Evolutionary conservation across 2,113 vertebrate species (phyloP).

Genomic region (Craseonycteris thonglongyai): DNA sequence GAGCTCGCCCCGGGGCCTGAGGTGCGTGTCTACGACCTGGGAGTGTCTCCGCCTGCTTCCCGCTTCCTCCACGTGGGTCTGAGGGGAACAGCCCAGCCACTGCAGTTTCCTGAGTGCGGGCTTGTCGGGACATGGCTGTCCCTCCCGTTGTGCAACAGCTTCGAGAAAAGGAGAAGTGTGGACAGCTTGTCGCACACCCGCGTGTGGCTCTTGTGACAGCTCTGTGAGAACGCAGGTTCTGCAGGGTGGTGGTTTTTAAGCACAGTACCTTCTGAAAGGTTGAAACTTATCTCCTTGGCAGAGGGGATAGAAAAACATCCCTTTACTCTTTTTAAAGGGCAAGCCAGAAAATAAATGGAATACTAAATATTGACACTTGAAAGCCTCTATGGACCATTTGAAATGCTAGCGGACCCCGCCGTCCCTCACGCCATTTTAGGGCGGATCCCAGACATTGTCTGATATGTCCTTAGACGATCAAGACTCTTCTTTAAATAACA

Average conservation of each 20-base stretch:
- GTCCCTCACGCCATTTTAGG: neutral
- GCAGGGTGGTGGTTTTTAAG: neutral
- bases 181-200: neutral
- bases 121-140: neutral
- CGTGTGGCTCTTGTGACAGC: neutral
- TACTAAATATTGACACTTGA: neutral
- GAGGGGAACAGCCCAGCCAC: neutral
- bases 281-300: neutral
- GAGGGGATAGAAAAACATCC: neutral
- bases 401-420: too few species aligned
- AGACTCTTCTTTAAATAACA: neutral
- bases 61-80: neutral
- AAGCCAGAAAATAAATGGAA: neutral
- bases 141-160: neutral
- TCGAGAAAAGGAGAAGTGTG: slow-evolving; percentile 25
- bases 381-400: neutral
- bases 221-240: neutral
- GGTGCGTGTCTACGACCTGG: neutral
- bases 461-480: neutral
- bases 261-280: neutral
- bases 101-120: neutral
- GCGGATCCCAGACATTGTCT: neutral
- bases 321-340: neutral
- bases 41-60: neutral
- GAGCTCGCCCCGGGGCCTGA: neutral